Percentiles rank a stretch among this genome's conserved stretches.
Conservation (phyloP, 2,113 vertebrate species). For the Lasiurus borealis region DNA sequence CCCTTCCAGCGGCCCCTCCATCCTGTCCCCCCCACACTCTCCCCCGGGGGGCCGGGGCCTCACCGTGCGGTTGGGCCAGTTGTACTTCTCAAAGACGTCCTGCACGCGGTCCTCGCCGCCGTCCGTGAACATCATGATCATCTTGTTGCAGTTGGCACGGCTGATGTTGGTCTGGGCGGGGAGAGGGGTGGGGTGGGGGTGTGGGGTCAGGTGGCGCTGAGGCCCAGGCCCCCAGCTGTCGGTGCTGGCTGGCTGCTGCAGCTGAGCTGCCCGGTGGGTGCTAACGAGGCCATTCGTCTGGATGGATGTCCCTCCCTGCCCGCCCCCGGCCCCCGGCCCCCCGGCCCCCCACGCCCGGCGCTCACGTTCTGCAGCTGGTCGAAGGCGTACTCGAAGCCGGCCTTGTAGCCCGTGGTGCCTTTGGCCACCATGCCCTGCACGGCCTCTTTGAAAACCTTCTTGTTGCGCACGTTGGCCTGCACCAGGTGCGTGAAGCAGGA, state of each 20-base stretch:
- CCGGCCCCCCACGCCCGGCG: neutral
- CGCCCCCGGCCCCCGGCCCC: neutral
- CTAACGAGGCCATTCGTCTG: slow-evolving; percentile 72
- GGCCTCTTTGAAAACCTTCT: slow-evolving; percentile 98
- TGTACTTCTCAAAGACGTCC: slow-evolving; percentile 98
- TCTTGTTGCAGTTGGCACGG: slow-evolving; percentile 99
- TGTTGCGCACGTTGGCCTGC: slow-evolving; percentile 98
- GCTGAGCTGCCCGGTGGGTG: neutral
- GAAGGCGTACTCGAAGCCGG: slow-evolving; percentile 98
- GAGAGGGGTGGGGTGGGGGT: neutral
- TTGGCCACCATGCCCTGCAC: slow-evolving; percentile 97
- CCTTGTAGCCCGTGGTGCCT: slow-evolving; percentile 98
- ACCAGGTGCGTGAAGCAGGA: slow-evolving; percentile 97
- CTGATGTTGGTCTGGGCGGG: slow-evolving; percentile 92
- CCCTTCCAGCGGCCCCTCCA: rapidly evolving
- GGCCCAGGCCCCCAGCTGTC: neutral
- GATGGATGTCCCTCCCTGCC: slow-evolving; percentile 31
- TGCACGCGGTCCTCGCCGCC: slow-evolving; percentile 98
- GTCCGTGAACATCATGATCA: slow-evolving; percentile 99
- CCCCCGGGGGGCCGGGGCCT: slow-evolving; percentile 71
- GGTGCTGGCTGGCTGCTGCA: neutral
- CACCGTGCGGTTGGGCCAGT: slow-evolving; percentile 99
- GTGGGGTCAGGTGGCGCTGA: neutral
- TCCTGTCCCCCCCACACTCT: no score
- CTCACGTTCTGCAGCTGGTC: slow-evolving; percentile 99